A percentile compares a stretch with the other conserved stretches of the same genome.
These are phyloP conservation scores for Psophia crepitans DNA, from an alignment of 2,113 vertebrate genomes.

Conservation along the genomic window DNA sequence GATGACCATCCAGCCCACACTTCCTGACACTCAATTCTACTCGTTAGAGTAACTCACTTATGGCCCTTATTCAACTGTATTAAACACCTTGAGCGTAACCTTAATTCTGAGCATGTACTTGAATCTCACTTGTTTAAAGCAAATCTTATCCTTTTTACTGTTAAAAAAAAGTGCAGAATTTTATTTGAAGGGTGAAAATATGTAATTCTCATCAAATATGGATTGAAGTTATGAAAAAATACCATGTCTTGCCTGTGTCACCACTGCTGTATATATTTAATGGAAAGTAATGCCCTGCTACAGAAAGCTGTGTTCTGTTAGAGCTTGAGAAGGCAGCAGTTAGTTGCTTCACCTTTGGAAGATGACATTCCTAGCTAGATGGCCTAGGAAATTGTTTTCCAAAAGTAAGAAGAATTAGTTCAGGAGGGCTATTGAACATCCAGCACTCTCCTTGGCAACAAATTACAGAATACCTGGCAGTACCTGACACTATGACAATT, in stretches of 20 bases:
- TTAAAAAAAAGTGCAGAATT: background rate
- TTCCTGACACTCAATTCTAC: background rate
- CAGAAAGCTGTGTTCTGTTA: background rate
- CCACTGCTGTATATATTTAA: background rate
- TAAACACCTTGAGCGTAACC: background rate
- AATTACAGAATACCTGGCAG: background rate
- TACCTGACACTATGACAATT: background rate
- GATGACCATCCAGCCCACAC: background rate
- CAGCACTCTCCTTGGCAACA: background rate
- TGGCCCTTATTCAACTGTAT: background rate
- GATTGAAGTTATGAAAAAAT: background rate
- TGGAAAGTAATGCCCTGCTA: background rate
- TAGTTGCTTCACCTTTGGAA: background rate
- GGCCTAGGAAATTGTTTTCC: background rate
- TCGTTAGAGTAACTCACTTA: background rate
- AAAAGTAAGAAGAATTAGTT: background rate
- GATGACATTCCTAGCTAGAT: constrained; percentile 2
- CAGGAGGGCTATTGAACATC: background rate
- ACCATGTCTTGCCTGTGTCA: background rate
- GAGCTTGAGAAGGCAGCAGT: background rate
- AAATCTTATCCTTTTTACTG: background rate
- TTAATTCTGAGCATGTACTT: background rate
- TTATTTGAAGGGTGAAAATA: background rate
- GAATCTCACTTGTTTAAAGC: background rate
- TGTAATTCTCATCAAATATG: background rate